A percentile compares a stretch with the other conserved stretches of the same genome.
Evolutionary conservation across 2,797 vertebrate species (phyloP).

Genomic region (Nyctibius grandis): DNA sequence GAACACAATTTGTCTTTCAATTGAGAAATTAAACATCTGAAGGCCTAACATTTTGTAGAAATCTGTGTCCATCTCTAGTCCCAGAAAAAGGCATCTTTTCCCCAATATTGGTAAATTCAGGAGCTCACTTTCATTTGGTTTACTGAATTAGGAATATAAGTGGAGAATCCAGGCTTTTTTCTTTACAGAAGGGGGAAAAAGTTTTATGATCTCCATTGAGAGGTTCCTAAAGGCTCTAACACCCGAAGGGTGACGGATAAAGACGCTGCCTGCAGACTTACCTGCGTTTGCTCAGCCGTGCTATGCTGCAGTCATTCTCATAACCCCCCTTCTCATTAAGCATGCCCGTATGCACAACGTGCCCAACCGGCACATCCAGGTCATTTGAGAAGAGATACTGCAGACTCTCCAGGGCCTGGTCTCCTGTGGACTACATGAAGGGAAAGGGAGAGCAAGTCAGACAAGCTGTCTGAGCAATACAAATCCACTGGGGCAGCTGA

Average conservation of each 20-base stretch:
- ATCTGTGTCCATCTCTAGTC: not conserved
- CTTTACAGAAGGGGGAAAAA: not conserved
- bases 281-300: constrained; percentile 94
- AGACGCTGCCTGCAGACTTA: constrained; percentile 9
- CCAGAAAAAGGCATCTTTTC: not conserved
- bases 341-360: constrained; percentile 98
- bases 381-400: constrained; percentile 95
- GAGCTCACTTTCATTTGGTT: not conserved
- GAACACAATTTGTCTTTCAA: not conserved
- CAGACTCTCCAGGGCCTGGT: constrained; percentile 87
- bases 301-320: constrained; percentile 97
- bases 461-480: not conserved
- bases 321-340: constrained; percentile 92
- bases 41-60: not conserved
- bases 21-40: not conserved
- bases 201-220: not conserved
- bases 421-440: constrained; percentile 82
- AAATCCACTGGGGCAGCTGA: not conserved
- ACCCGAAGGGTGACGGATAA: not conserved
- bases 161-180: not conserved
- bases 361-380: constrained; percentile 93
- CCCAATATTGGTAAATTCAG: not conserved
- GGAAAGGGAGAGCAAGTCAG: not conserved
- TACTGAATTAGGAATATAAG: not conserved
- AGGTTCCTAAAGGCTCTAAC: not conserved